phyloP scores from a whole-genome alignment of 2,113 vertebrate species.

The Mola mola region DNA sequence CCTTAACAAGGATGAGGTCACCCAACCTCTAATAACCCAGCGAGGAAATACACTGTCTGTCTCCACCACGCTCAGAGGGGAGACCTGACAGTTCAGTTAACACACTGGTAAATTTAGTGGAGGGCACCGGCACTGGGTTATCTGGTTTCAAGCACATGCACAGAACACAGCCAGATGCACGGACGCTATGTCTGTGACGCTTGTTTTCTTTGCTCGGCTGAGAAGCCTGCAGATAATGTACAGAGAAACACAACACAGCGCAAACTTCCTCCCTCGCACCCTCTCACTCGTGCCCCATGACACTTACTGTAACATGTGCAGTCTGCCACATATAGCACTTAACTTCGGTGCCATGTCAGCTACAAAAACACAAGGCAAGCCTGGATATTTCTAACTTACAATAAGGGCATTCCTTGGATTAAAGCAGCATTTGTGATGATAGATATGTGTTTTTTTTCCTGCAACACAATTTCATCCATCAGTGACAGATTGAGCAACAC shows the following conservation, averaged over 20 bases:
- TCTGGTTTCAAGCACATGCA: constrained; percentile 72
- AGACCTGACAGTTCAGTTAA: constrained; percentile 75
- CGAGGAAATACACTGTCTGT: constrained; percentile 76
- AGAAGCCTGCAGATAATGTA: constrained; percentile 33
- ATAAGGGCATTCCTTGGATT: constrained; percentile 8
- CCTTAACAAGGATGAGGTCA: constrained; percentile 80
- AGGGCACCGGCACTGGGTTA: constrained; percentile 61
- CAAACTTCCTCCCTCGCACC: neutral
- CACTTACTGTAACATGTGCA: constrained; percentile 13
- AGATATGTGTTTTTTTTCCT: constrained; percentile 36
- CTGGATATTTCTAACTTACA: no score
- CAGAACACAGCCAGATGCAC: constrained; percentile 49
- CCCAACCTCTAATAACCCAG: constrained; percentile 73
- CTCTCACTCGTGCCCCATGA: constrained; percentile 4
- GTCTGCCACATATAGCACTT: constrained; percentile 29
- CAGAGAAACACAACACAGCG: constrained; percentile 36
- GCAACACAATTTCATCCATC: constrained; percentile 41
- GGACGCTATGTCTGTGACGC: constrained; percentile 40
- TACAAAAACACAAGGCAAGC: no score
- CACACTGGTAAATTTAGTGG: constrained; percentile 81
- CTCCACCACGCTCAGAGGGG: constrained; percentile 65
- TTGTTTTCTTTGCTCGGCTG: constrained; percentile 45
- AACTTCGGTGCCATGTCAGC: constrained; percentile 18
- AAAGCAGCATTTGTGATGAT: constrained; percentile 16
- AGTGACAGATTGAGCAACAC: constrained; percentile 53